Evolutionary conservation across 2,113 vertebrate genomes (phyloP).

Genomic region (Eurypyga helias): DNA sequence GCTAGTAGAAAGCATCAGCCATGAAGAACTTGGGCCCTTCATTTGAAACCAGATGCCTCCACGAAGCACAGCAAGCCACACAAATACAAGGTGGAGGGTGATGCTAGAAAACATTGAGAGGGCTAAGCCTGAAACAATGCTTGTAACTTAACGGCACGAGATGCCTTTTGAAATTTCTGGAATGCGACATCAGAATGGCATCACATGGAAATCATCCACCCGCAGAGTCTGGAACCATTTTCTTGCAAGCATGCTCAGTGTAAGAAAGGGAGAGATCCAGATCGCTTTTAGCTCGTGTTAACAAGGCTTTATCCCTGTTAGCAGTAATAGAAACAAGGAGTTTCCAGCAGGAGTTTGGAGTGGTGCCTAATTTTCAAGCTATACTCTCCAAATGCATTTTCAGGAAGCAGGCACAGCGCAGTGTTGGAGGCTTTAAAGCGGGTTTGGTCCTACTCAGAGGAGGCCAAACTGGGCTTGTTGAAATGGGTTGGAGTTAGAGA

Average conservation of each 20-base stretch:
- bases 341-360: slow-evolving; percentile 41
- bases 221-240: not conserved
- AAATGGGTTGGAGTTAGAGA: not conserved
- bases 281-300: not conserved
- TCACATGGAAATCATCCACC: not conserved
- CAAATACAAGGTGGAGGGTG: not conserved
- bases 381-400: not conserved
- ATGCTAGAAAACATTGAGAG: not conserved
- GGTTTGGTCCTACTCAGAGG: not conserved
- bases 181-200: not conserved
- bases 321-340: slow-evolving; percentile 16
- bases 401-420: not conserved
- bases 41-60: not conserved
- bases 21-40: not conserved
- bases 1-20: not conserved
- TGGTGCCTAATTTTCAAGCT: slow-evolving; percentile 18
- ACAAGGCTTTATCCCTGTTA: slow-evolving; percentile 9
- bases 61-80: not conserved
- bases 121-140: not conserved
- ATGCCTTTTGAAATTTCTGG: not conserved
- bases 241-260: not conserved
- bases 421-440: not conserved
- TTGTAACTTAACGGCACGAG: not conserved
- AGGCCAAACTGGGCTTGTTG: not conserved
- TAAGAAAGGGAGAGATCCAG: not conserved